phyloP scores from a whole-genome alignment of 2,797 vertebrate genomes.

The Pogonophryne albipinna region DNA sequence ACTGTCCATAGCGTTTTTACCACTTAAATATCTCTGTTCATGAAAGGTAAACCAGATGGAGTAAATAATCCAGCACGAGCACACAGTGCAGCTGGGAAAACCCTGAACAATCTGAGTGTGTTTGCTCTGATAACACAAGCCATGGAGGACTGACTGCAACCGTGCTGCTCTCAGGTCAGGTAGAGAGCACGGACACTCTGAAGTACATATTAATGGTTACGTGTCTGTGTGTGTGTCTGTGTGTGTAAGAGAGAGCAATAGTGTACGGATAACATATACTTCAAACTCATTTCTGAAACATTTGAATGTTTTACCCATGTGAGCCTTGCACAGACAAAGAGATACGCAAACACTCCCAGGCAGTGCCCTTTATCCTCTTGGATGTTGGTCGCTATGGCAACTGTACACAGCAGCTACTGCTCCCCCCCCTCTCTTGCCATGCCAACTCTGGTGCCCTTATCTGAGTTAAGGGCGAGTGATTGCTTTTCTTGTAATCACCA shows the following conservation, averaged over 20 bases:
- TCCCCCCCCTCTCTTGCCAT: constrained; percentile 14
- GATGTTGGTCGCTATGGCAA: constrained; percentile 56
- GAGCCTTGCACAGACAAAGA: not conserved
- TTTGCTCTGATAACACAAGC: constrained; percentile 43
- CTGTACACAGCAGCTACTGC: constrained; percentile 53
- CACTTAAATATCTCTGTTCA: not conserved
- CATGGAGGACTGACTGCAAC: not conserved
- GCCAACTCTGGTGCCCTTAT: constrained; percentile 40
- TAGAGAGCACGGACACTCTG: constrained; percentile 38
- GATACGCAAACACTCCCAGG: constrained; percentile 34
- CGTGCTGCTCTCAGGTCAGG: constrained; percentile 36
- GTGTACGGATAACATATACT: not conserved
- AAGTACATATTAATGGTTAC: constrained; percentile 21
- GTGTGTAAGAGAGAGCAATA: not conserved
- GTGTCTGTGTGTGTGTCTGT: not conserved
- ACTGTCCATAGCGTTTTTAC: not conserved
- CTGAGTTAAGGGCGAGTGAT: constrained; percentile 53
- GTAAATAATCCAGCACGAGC: constrained; percentile 10
- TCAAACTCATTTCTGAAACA: constrained; percentile 7
- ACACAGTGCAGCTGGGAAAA: constrained; percentile 14
- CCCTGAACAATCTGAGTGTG: constrained; percentile 18
- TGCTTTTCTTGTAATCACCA: constrained; percentile 60
- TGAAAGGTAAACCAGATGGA: constrained; percentile 12
- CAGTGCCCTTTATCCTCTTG: constrained; percentile 57
- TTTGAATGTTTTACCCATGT: constrained; percentile 1